Evolutionary conservation across 92 coral and sea anemone genomes (phyloP).

Genomic region (Heteractis magnifica): DNA sequence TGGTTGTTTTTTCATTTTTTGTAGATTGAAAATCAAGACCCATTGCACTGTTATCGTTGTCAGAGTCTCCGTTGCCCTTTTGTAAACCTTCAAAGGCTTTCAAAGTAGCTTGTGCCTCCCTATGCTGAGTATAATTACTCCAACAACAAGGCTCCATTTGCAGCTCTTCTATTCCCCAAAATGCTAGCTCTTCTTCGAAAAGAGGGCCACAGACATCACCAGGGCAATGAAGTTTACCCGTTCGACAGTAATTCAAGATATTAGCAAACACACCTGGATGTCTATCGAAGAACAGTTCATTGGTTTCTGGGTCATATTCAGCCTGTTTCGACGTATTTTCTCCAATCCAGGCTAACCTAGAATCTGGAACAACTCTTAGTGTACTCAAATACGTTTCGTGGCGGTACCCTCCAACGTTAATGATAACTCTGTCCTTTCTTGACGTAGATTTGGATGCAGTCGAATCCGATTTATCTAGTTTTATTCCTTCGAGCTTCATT

Average conservation of each 20-base stretch:
- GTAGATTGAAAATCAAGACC: conserved; percentile 41
- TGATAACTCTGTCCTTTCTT: conserved; percentile 78
- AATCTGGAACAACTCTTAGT: conserved; percentile 89
- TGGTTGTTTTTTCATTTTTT: conserved; percentile 34
- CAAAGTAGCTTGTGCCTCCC: conserved; percentile 89
- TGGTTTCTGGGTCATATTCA: conserved; percentile 86
- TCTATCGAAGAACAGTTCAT: conserved; percentile 93
- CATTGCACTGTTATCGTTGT: conserved; percentile 61
- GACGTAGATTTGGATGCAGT: conserved; percentile 64
- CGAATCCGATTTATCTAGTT: conserved; percentile 59
- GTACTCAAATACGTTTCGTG: conserved; percentile 98
- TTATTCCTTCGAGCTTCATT: conserved; percentile 44
- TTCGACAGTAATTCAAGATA: conserved; percentile 90
- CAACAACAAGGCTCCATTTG: conserved; percentile 99
- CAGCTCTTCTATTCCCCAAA: conserved; percentile 98
- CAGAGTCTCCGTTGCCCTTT: conserved; percentile 83
- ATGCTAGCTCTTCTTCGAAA: conserved; percentile 92
- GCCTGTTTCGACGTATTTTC: conserved; percentile 90
- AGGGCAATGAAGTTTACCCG: conserved; percentile 98
- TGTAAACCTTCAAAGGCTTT: conserved; percentile 90
- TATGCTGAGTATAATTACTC: conserved; percentile 96
- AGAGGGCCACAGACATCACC: conserved; percentile 96
- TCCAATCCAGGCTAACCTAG: conserved; percentile 96
- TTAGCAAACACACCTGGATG: conserved; percentile 94
- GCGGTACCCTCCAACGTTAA: conserved; percentile 95